A percentile compares a stretch with the other conserved stretches of the same genome.
These are phyloP conservation scores for Colletes collaris DNA, from an alignment of 2,888 invertebrate species.

Conservation along the genomic window DNA sequence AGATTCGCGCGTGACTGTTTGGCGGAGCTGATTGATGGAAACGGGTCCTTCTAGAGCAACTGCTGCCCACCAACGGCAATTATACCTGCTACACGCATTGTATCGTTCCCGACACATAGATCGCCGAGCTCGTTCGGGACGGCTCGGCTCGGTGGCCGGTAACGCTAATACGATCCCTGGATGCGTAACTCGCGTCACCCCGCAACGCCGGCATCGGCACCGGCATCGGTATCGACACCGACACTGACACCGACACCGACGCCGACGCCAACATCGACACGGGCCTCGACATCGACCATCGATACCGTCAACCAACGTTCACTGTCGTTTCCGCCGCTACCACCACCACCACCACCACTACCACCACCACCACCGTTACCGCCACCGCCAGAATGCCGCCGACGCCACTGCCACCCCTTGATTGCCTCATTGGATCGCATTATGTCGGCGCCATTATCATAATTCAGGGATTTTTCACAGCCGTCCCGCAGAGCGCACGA, in stretches of 20 bases:
- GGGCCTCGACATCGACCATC: slow-evolving; percentile 61
- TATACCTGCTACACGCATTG: slow-evolving; percentile 79
- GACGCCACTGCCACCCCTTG: slow-evolving; percentile 76
- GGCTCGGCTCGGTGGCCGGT: slow-evolving; percentile 75
- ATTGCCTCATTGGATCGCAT: slow-evolving; percentile 83
- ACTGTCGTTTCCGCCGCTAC: slow-evolving; percentile 38
- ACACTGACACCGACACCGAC: not conserved
- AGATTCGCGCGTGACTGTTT: slow-evolving; percentile 74
- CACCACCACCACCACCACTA: slow-evolving; percentile 26
- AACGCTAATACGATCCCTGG: slow-evolving; percentile 79
- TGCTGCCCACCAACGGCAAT: slow-evolving; percentile 79
- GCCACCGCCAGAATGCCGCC: slow-evolving; percentile 47
- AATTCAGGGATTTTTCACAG: slow-evolving; percentile 81
- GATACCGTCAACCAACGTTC: slow-evolving; percentile 75
- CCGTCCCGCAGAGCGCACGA: slow-evolving; percentile 71
- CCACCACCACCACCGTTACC: slow-evolving; percentile 27
- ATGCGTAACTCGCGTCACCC: slow-evolving; percentile 78
- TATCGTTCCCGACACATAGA: slow-evolving; percentile 79
- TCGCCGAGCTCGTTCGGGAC: slow-evolving; percentile 75
- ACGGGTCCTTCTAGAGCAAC: slow-evolving; percentile 79
- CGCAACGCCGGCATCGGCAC: slow-evolving; percentile 60
- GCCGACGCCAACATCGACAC: not conserved
- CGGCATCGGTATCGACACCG: slow-evolving; percentile 44
- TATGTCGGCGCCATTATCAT: slow-evolving; percentile 82
- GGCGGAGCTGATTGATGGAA: slow-evolving; percentile 82